Percentiles rank a stretch among this genome's conserved stretches.
phyloP scores from a whole-genome alignment of 30 jellyfish, hydroid and myxozoan genomes.

The Haliclystus octoradiatus region DNA sequence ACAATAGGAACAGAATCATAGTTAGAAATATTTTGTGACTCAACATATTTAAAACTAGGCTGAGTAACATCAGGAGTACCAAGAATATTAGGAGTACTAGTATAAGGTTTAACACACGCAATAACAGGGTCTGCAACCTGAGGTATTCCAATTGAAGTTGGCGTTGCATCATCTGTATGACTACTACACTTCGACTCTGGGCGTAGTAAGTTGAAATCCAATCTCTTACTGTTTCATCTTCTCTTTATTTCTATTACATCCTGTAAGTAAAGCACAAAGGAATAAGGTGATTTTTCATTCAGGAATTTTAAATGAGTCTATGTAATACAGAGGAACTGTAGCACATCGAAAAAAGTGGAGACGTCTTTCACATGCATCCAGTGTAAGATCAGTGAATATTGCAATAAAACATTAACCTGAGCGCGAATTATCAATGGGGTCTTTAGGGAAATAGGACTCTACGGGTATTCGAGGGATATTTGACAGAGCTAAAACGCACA shows the following conservation, averaged over 20 bases:
- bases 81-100: no score
- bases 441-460: slow-evolving; percentile 12
- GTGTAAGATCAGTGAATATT: background rate
- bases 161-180: no score
- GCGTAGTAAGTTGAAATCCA: no score
- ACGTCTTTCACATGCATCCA: background rate
- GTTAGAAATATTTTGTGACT: no score
- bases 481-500: slow-evolving; percentile 16
- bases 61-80: no score
- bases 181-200: no score
- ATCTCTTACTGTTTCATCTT: no score
- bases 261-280: slow-evolving; percentile 1
- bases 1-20: background rate
- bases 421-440: background rate
- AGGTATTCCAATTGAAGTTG: no score
- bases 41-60: no score
- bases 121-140: no score
- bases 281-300: slow-evolving; percentile 17
- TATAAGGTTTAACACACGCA: no score
- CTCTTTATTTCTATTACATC: no score
- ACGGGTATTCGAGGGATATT: background rate
- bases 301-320: background rate
- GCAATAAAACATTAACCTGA: slow-evolving; percentile 2
- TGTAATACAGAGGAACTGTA: slow-evolving; percentile 6
- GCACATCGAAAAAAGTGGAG: slow-evolving; percentile 15